Base-by-base conservation (phyloP, 2,113 vertebrate genomes). In the Oreocharis arfaki region DNA sequence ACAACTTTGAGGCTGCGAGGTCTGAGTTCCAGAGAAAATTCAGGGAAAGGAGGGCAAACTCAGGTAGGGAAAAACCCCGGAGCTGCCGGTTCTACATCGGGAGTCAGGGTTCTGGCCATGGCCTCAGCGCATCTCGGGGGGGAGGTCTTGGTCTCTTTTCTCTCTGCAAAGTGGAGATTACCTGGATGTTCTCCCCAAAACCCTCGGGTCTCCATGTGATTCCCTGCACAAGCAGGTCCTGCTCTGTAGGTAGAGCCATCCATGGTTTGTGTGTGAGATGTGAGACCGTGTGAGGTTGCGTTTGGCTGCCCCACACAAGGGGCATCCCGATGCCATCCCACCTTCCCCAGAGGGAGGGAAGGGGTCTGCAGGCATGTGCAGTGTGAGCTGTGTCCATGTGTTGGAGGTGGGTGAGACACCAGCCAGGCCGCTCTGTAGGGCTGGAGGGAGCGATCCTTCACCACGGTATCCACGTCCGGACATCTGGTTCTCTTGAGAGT, bases 1-100 rank as follows among this genome's bases (percentile, higher is more conserved):
- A 99, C 97, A 98, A 99, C 35, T 95, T 97, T 95, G 98, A 99
- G 42, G 97, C 98, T 82, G 98, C 98, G 96, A 98, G 98, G 95
- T 98, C 97, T 39, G 98, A 98, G 41, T 98, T 98, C 98, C 98
- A 93, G 94, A 96, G 95, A 93, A 98, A 97, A 80, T 93, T 97
- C n/a, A 98, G 98, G 96, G 97, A 98, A 92, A 47, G 97, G 65
- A 97, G 95, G 80, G 90, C 92, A 86, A 94, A 97, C 96, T 98
- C 97, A 98, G 98, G 98, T 98, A 97, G 96, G 96, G 96, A 83
- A 79, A 95, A 94, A 90, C 64, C 55, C 97, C 82, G 97, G 49
- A 90, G 89, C 13, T 61, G 63, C 84, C 27, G 71, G 94, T 93
- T 65, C 75, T 96, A 65, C 46, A 41, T 64, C 1, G 94, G 95